Conservation (phyloP, 2,797 vertebrate species). For the Catostomus latipinnis region DNA sequence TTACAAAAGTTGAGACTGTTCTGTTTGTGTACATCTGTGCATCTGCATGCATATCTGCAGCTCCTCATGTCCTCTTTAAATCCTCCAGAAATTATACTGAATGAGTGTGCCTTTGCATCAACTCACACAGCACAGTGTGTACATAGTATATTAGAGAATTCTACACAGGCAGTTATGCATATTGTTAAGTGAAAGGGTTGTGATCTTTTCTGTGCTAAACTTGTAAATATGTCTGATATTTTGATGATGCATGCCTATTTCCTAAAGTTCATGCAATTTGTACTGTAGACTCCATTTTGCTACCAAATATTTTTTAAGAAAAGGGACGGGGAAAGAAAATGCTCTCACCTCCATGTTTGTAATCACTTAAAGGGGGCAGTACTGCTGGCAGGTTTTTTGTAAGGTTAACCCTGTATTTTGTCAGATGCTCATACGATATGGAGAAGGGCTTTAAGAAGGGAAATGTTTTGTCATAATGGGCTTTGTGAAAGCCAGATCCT, state of each 20-base stretch:
- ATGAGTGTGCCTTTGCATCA: slow-evolving; percentile 45
- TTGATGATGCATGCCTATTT: slow-evolving; percentile 56
- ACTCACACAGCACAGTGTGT: slow-evolving; percentile 16
- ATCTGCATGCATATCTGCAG: background rate
- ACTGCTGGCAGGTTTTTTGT: slow-evolving; percentile 60
- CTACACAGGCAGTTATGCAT: background rate
- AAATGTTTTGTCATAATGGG: slow-evolving; percentile 55
- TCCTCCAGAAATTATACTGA: slow-evolving; percentile 14
- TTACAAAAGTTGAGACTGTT: too few relatives aligned
- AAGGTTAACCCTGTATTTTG: slow-evolving; percentile 58
- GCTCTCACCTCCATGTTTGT: slow-evolving; percentile 36
- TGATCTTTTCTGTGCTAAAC: slow-evolving; percentile 40
- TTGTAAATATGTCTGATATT: slow-evolving; percentile 61
- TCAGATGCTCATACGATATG: slow-evolving; percentile 39
- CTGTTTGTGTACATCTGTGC: slow-evolving; percentile 16
- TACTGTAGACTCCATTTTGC: slow-evolving; percentile 68
- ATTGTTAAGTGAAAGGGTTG: slow-evolving; percentile 13
- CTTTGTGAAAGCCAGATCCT: slow-evolving; percentile 35
- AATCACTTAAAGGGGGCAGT: slow-evolving; percentile 16
- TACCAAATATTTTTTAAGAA: slow-evolving; percentile 70
- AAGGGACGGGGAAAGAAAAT: slow-evolving; percentile 7
- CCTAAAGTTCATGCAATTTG: slow-evolving; percentile 47
- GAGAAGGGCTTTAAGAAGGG: slow-evolving; percentile 68
- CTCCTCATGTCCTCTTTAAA: slow-evolving; percentile 9
- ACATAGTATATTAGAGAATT: slow-evolving; percentile 12